phyloP scores from a whole-genome alignment of 2,113 vertebrate species.

The Danio rerio region DNA sequence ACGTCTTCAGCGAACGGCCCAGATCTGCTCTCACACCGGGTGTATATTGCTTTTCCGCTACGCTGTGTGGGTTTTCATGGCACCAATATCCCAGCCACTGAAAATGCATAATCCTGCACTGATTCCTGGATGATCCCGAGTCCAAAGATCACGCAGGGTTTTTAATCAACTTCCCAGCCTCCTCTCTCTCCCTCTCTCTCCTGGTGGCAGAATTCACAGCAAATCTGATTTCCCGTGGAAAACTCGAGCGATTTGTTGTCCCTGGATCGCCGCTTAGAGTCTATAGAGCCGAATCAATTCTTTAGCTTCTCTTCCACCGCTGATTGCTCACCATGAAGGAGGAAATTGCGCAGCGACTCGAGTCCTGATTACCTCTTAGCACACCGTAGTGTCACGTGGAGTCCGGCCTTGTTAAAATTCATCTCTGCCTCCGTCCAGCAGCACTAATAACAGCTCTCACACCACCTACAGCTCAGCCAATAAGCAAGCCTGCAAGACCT shows the following conservation, averaged over 20 bases:
- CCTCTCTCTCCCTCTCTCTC: not conserved
- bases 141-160: constrained; percentile 51
- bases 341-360: constrained; percentile 78
- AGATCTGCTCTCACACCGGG: constrained; percentile 18
- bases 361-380: constrained; percentile 82
- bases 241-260: constrained; percentile 58
- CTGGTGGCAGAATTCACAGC: constrained; percentile 24
- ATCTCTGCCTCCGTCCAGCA: constrained; percentile 68
- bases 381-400: constrained; percentile 73
- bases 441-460: constrained; percentile 71
- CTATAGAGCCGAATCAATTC: constrained; percentile 75
- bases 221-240: constrained; percentile 52
- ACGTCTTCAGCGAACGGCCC: constrained; percentile 22
- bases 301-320: constrained; percentile 73
- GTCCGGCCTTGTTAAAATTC: constrained; percentile 76
- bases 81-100: constrained; percentile 4
- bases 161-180: constrained; percentile 59
- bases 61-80: constrained; percentile 20
- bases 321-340: constrained; percentile 78
- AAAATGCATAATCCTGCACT: constrained; percentile 25
- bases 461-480: constrained; percentile 63
- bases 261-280: constrained; percentile 49
- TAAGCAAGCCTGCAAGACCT: constrained; percentile 41
- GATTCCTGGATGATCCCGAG: constrained; percentile 33
- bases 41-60: not conserved